Evolutionary conservation across 1,140 invertebrate species (phyloP).

Genomic region (Paraescarpia echinospica): DNA sequence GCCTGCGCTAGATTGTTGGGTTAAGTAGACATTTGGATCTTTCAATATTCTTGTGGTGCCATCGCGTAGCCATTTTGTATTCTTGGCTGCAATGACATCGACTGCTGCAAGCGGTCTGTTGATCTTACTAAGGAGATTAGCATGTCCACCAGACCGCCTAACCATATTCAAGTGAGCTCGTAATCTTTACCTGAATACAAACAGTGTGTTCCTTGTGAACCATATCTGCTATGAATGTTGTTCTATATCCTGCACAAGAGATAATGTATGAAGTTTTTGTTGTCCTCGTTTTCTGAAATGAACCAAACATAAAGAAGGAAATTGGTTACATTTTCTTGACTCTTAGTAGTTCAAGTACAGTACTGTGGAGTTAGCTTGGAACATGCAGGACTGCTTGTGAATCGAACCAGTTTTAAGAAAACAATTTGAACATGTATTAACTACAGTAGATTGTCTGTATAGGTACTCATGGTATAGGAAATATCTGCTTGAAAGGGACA

Average conservation of each 20-base stretch:
- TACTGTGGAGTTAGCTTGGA: neutral
- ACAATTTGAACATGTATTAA: too few species aligned
- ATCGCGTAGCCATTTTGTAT: neutral
- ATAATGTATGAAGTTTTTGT: too few species aligned
- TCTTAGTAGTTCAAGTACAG: neutral
- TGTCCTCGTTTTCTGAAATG: too few species aligned
- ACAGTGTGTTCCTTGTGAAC: neutral
- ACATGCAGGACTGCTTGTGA: neutral
- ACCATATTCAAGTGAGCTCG: neutral
- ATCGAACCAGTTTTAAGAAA: neutral
- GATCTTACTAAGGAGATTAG: neutral
- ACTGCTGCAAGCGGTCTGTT: neutral
- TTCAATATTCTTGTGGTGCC: neutral
- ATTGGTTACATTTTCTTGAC: neutral
- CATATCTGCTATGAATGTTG: neutral
- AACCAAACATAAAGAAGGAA: neutral
- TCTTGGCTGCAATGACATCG: neutral
- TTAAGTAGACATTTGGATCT: neutral
- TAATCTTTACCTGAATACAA: neutral
- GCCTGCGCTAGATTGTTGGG: neutral
- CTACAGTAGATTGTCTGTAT: too few species aligned
- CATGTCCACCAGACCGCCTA: neutral
- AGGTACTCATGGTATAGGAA: too few species aligned
- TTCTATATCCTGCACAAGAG: neutral
- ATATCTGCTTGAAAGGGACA: too few species aligned